Percentiles rank a stretch among this genome's conserved stretches.
Conservation (phyloP, 2,113 vertebrate species). For the Hepsetus odoe region DNA sequence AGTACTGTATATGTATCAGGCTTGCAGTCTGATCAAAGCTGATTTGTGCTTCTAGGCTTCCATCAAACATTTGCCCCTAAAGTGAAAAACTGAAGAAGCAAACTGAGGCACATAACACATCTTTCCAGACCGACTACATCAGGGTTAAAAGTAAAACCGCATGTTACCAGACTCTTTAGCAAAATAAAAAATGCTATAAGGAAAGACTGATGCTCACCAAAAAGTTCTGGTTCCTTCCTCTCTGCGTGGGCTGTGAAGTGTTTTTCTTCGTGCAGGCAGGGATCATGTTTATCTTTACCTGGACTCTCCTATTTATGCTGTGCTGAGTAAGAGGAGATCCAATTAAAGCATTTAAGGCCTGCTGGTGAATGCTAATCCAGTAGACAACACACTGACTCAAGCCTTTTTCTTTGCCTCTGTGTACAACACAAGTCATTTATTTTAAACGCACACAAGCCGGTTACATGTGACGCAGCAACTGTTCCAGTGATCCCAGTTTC, state of each 20-base stretch:
- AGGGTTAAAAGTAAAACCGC: too few relatives aligned
- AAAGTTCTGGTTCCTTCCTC: neutral
- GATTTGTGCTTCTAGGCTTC: too few relatives aligned
- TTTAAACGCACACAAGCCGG: neutral
- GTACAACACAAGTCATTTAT: neutral
- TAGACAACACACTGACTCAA: constrained; percentile 41
- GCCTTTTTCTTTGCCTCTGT: constrained; percentile 38
- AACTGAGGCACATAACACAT: too few relatives aligned
- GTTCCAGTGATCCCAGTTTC: neutral
- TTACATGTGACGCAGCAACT: neutral
- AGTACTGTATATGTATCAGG: too few relatives aligned
- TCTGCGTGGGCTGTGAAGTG: constrained; percentile 37
- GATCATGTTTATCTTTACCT: constrained; percentile 46
- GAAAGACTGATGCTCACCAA: constrained; percentile 61
- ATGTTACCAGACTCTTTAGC: too few relatives aligned
- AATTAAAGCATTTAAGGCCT: constrained; percentile 68
- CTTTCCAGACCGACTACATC: too few relatives aligned
- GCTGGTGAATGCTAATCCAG: constrained; percentile 66
- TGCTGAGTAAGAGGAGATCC: constrained; percentile 64
- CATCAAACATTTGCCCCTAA: too few relatives aligned
- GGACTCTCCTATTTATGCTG: constrained; percentile 65
- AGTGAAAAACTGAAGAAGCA: too few relatives aligned
- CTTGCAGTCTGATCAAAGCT: too few relatives aligned
- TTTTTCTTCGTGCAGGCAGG: constrained; percentile 41
- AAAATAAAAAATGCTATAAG: too few relatives aligned